phyloP scores from a whole-genome alignment of 2,888 invertebrate species.

The Caenorhabditis imperialis region DNA sequence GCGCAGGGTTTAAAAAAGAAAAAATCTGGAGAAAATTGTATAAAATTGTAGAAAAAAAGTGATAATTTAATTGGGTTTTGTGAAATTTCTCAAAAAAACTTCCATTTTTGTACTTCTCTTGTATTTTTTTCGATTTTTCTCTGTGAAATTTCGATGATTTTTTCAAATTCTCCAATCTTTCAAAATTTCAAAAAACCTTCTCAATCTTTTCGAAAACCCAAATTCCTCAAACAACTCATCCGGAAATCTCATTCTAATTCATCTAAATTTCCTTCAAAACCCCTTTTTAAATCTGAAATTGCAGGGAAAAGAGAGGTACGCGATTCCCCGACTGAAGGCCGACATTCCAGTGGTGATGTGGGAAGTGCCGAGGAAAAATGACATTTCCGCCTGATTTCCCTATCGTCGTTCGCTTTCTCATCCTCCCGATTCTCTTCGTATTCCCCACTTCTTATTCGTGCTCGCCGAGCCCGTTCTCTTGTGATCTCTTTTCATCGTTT shows the following conservation, averaged over 20 bases:
- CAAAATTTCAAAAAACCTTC: too few relatives aligned
- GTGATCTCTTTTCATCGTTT: background rate
- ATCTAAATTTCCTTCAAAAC: too few relatives aligned
- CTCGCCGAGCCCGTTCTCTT: background rate
- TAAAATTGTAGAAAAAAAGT: background rate
- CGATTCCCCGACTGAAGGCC: constrained; percentile 59
- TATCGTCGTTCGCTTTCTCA: background rate
- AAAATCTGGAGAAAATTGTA: background rate
- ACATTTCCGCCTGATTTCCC: background rate
- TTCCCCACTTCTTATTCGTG: too few relatives aligned
- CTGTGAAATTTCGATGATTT: background rate
- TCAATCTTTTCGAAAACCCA: background rate
- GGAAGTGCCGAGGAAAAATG: constrained; percentile 33
- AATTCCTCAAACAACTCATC: too few relatives aligned
- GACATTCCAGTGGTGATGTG: constrained; percentile 63
- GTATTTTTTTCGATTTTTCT: too few relatives aligned
- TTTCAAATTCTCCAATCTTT: background rate
- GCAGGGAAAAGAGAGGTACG: constrained; percentile 60
- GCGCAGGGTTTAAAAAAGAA: too few relatives aligned
- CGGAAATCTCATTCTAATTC: too few relatives aligned
- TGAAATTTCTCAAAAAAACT: too few relatives aligned
- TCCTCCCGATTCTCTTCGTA: constrained; percentile 2
- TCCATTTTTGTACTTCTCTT: too few relatives aligned
- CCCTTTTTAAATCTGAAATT: too few relatives aligned
- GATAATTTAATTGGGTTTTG: too few relatives aligned